Evolutionary conservation across 2,113 vertebrate genomes (phyloP).

Genomic region (Cryptotis parvus): DNA sequence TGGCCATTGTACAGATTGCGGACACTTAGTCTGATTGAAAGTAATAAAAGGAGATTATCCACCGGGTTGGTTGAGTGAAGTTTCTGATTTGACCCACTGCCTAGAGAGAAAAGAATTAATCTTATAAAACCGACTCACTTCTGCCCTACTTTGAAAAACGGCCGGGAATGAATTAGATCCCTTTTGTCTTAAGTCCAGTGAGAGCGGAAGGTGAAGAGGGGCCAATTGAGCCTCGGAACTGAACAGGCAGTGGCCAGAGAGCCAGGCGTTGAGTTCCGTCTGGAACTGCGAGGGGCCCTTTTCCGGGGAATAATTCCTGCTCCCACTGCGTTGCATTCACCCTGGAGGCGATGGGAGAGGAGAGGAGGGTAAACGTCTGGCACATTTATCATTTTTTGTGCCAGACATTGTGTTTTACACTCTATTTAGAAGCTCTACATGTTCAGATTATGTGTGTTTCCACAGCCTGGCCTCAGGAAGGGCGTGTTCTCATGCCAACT

Average conservation of each 20-base stretch:
- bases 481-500: background rate
- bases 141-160: conserved; percentile 59
- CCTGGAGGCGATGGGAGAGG: background rate
- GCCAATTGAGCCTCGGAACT: background rate
- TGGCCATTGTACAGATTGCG: conserved; percentile 85
- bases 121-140: conserved; percentile 86
- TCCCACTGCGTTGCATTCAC: background rate
- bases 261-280: background rate
- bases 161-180: conserved; percentile 41
- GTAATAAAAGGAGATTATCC: conserved; percentile 89
- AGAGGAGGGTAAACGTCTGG: background rate
- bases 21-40: conserved; percentile 90
- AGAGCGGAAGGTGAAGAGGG: conserved; percentile 48
- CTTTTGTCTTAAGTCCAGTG: conserved; percentile 80
- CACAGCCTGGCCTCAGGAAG: background rate
- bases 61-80: conserved; percentile 81
- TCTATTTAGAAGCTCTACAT: conserved; percentile 8
- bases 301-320: background rate
- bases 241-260: background rate
- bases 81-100: conserved; percentile 89
- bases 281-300: background rate
- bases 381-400: conserved; percentile 36
- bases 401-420: background rate
- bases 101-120: conserved; percentile 89
- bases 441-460: conserved; percentile 18